phyloP scores from a whole-genome alignment of 2,888 invertebrate genomes.

The Micoletzkya japonica region DNA sequence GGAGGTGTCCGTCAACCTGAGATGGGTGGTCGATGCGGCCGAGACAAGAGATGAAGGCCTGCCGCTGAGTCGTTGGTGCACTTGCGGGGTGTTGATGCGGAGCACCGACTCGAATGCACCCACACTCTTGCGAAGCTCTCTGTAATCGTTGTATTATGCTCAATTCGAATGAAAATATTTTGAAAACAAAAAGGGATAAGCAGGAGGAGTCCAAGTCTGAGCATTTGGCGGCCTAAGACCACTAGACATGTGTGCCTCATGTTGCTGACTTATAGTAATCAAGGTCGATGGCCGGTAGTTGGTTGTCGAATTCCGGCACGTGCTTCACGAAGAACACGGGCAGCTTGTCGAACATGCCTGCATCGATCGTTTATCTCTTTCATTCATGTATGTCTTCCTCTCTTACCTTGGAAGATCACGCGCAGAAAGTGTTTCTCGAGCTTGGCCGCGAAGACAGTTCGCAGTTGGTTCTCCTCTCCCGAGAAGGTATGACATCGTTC shows the following conservation, averaged over 20 bases:
- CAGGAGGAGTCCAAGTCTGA: no score
- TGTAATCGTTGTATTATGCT: not conserved
- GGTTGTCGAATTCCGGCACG: conserved; percentile 45
- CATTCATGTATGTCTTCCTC: no score
- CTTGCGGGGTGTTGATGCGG: conserved; percentile 42
- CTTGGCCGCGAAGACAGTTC: conserved; percentile 78
- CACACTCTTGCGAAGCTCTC: conserved; percentile 32
- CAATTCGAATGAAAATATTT: no score
- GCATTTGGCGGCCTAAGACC: no score
- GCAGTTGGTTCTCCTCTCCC: conserved; percentile 78
- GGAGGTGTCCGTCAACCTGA: not conserved
- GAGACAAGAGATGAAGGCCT: conserved; percentile 12
- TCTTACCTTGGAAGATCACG: conserved; percentile 80
- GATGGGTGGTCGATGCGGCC: not conserved
- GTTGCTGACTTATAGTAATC: conserved; percentile 41
- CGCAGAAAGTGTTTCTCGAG: conserved; percentile 81
- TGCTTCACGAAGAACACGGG: conserved; percentile 74
- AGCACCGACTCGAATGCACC: conserved; percentile 41
- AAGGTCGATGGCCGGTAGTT: conserved; percentile 47
- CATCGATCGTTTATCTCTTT: no score
- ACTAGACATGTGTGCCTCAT: no score
- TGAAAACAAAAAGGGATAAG: no score
- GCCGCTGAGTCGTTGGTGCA: conserved; percentile 26
- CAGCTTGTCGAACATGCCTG: conserved; percentile 78
- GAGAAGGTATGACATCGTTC: conserved; percentile 70